Conservation (phyloP, 1,140 invertebrate genomes). For the Trachymyrmex septentrionalis region DNA sequence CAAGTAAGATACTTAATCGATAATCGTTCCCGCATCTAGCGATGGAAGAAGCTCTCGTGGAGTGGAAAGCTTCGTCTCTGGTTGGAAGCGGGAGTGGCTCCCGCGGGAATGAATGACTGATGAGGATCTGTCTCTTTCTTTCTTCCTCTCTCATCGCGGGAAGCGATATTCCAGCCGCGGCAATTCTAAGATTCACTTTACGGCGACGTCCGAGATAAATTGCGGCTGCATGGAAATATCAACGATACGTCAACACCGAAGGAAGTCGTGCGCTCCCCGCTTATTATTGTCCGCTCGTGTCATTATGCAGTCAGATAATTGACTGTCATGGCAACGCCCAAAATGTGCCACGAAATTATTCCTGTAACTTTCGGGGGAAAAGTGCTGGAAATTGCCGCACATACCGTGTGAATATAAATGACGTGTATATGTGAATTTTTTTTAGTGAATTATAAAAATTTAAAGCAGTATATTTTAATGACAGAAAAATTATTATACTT, state of each 20-base stretch:
- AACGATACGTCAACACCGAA: slow-evolving; percentile 70
- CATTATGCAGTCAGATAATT: slow-evolving; percentile 54
- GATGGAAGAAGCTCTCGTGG: slow-evolving; percentile 14
- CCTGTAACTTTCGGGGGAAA: slow-evolving; percentile 18
- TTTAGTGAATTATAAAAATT: background rate
- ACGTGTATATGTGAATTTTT: background rate
- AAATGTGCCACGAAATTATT: slow-evolving; percentile 42
- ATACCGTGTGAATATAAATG: background rate
- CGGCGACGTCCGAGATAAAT: slow-evolving; percentile 77
- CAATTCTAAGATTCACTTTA: slow-evolving; percentile 78
- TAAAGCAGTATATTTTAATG: background rate
- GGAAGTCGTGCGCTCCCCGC: slow-evolving; percentile 31
- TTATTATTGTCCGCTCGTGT: slow-evolving; percentile 45
- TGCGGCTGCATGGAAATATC: slow-evolving; percentile 77
- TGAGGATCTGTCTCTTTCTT: slow-evolving; percentile 55
- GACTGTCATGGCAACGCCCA: slow-evolving; percentile 45
- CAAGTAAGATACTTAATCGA: slow-evolving; percentile 65
- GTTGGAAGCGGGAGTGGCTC: slow-evolving; percentile 47
- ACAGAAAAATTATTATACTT: slow-evolving; percentile 12
- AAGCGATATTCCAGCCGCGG: slow-evolving; percentile 14
- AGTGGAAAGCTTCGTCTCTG: slow-evolving; percentile 46
- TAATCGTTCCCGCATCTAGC: slow-evolving; percentile 62
- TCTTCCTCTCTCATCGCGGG: background rate
- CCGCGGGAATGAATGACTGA: slow-evolving; percentile 78
- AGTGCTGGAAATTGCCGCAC: slow-evolving; percentile 17